Evolutionary conservation across 2,113 vertebrate species (phyloP).

Genomic region (Cyanoliseus patagonus): DNA sequence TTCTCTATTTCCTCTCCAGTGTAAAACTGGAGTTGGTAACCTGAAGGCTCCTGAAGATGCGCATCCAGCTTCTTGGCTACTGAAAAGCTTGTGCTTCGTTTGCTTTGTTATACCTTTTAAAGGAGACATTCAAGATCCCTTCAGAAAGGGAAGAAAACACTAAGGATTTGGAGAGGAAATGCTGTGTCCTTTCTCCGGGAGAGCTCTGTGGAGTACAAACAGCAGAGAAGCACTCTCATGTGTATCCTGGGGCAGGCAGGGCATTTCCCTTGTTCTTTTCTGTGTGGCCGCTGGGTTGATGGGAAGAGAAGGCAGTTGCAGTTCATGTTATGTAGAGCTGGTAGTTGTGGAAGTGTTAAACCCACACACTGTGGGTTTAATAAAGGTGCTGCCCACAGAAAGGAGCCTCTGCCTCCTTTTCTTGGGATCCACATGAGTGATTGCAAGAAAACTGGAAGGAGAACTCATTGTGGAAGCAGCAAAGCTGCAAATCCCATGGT

Average conservation of each 20-base stretch:
- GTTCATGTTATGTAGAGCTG: not conserved
- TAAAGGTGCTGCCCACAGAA: not conserved
- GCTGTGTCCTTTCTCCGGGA: not conserved
- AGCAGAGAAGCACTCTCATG: not conserved
- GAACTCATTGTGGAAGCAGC: not conserved
- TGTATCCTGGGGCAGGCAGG: not conserved
- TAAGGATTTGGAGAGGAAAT: not conserved
- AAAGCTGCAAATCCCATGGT: not conserved
- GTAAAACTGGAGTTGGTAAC: not conserved
- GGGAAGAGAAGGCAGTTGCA: not conserved
- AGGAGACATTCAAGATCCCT: not conserved
- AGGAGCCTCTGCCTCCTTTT: not conserved
- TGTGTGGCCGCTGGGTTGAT: not conserved
- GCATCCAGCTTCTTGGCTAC: not conserved
- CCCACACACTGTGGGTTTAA: not conserved
- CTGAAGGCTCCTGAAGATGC: not conserved
- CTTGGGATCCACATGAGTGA: not conserved
- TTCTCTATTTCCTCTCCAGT: not conserved
- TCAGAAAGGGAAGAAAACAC: not conserved
- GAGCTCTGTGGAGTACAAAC: not conserved
- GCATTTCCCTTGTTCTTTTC: not conserved
- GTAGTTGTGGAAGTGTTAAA: not conserved
- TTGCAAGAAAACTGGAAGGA: not conserved
- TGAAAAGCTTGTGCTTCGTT: not conserved
- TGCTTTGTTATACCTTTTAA: not conserved